Evolutionary conservation across 2,113 vertebrate genomes (phyloP).

Genomic region (Eurypyga helias): DNA sequence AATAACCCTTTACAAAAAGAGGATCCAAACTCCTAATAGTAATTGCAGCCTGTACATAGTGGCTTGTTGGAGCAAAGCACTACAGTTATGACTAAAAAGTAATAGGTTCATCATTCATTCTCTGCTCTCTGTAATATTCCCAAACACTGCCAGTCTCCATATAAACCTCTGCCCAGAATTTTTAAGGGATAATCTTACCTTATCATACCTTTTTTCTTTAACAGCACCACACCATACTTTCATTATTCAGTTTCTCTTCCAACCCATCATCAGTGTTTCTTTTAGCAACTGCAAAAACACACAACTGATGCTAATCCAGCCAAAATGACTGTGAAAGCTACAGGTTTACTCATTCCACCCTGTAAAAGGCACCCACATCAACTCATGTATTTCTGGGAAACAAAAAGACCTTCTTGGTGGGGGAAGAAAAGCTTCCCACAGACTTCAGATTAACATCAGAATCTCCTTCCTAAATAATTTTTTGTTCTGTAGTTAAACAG

Average conservation of each 20-base stretch:
- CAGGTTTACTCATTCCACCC: neutral
- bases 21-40: neutral
- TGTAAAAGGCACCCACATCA: neutral
- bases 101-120: neutral
- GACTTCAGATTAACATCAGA: neutral
- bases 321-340: neutral
- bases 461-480: neutral
- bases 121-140: neutral
- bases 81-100: neutral
- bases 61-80: neutral
- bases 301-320: neutral
- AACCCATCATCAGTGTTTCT: neutral
- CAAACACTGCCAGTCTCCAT: neutral
- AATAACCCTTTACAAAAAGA: neutral
- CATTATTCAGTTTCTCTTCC: neutral
- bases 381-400: neutral
- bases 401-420: rapidly evolving
- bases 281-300: neutral
- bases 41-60: neutral
- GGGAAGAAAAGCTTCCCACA: neutral
- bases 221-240: neutral
- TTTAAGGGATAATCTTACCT: neutral
- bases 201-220: neutral
- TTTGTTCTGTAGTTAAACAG: neutral
- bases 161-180: neutral